These are phyloP conservation scores for Denticeps clupeoides DNA, from an alignment of 2,797 vertebrate genomes.

Conservation along the genomic window DNA sequence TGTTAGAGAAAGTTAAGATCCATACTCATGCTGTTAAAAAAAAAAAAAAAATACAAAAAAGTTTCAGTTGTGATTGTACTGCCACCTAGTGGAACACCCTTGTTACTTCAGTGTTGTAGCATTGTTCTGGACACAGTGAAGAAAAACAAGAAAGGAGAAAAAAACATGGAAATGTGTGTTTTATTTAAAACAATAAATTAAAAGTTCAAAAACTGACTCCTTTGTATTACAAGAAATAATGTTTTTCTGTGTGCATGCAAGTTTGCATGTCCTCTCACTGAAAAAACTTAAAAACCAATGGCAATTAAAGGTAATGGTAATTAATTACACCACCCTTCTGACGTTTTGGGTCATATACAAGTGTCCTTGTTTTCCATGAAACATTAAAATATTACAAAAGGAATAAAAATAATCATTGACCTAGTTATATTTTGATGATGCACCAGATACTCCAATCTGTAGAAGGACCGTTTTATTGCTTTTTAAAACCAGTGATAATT, in stretches of 20 bases:
- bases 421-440: too few relatives aligned
- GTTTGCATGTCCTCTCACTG: too few relatives aligned
- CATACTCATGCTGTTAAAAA: conserved; percentile 64
- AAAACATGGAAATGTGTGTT: conserved; percentile 59
- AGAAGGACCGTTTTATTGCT: too few relatives aligned
- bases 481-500: too few relatives aligned
- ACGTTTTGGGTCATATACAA: too few relatives aligned
- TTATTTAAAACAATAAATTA: conserved; percentile 65
- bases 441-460: too few relatives aligned
- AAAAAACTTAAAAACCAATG: too few relatives aligned
- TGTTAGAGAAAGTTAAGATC: conserved; percentile 76
- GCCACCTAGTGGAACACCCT: conserved; percentile 67
- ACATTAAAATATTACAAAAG: too few relatives aligned
- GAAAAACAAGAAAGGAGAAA: conserved; percentile 41
- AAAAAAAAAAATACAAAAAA: conserved; percentile 44
- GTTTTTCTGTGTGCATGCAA: neutral
- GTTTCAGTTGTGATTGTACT: conserved; percentile 72
- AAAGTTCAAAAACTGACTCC: conserved; percentile 30
- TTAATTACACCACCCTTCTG: too few relatives aligned
- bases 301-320: too few relatives aligned
- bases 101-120: conserved; percentile 69
- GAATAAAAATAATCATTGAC: too few relatives aligned
- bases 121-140: conserved; percentile 47
- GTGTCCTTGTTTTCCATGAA: too few relatives aligned
- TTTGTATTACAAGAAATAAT: neutral